These are phyloP conservation scores for Erethizon dorsatum DNA, from an alignment of 2,797 vertebrate genomes.

Conservation along the genomic window DNA sequence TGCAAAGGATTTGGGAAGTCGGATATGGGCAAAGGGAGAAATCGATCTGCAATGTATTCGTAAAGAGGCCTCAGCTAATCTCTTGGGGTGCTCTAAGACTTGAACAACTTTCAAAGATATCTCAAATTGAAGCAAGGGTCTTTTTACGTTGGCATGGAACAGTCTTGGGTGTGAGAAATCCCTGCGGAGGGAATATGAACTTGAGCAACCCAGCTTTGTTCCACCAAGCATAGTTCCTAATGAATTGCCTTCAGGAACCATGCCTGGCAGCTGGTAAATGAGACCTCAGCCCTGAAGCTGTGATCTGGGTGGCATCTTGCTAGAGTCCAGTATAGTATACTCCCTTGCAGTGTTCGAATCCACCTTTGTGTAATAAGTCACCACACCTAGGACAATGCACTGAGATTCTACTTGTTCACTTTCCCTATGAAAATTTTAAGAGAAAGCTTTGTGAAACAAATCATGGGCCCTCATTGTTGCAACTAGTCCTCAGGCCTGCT, in stretches of 20 bases:
- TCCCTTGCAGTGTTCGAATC: background rate
- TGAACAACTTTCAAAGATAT: background rate
- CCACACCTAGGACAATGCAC: background rate
- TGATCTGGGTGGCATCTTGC: background rate
- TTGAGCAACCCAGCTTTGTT: background rate
- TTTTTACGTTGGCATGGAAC: background rate
- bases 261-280: background rate
- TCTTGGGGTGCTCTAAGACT: background rate
- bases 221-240: background rate
- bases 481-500: background rate
- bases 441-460: background rate
- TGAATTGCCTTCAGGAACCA: too few relatives aligned
- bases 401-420: background rate
- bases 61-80: background rate
- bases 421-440: background rate
- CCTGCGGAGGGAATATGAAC: background rate
- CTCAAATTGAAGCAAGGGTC: background rate
- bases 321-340: background rate
- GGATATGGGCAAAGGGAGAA: background rate
- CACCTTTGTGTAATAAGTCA: background rate
- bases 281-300: background rate
- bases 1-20: too few relatives aligned
- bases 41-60: background rate
- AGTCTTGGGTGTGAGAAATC: background rate
- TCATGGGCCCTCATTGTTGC: rapidly evolving